These are phyloP conservation scores for Pocillopora verrucosa DNA, from an alignment of 64 coral and sea anemone genomes.

Conservation along the genomic window DNA sequence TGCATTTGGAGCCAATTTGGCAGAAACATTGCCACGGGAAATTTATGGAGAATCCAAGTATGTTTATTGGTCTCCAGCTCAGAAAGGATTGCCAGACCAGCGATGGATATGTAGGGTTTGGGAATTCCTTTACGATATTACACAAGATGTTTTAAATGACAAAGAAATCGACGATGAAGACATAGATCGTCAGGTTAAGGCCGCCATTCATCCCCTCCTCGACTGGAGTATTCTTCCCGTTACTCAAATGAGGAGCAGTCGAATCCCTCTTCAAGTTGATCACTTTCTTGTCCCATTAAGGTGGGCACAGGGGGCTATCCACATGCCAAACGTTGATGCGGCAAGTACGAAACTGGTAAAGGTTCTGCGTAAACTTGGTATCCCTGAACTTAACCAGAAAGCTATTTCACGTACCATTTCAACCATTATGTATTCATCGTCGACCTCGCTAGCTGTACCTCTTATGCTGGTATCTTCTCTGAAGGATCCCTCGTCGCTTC, in stretches of 20 bases:
- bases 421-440: neutral
- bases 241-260: neutral
- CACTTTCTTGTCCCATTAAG: no score
- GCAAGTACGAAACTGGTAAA: neutral
- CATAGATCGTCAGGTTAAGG: neutral
- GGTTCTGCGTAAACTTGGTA: neutral
- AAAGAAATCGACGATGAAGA: neutral
- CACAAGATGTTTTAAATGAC: neutral
- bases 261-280: no score
- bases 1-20: neutral
- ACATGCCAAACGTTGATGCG: no score
- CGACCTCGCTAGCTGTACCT: neutral
- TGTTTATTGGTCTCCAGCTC: slow-evolving; percentile 17
- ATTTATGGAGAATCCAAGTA: neutral
- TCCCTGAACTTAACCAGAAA: neutral
- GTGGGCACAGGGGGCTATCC: no score
- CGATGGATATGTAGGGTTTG: slow-evolving; percentile 43
- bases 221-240: slow-evolving; percentile 45
- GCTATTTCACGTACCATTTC: neutral
- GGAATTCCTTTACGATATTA: neutral
- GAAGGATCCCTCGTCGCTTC: neutral
- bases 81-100: neutral
- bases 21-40: neutral
- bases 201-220: neutral
- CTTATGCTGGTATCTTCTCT: slow-evolving; percentile 33